Evolutionary conservation across 2,888 invertebrate genomes (phyloP), one percentile per base, ranked within the genome.

Genomic region (Stictocephala bisonia): DNA sequence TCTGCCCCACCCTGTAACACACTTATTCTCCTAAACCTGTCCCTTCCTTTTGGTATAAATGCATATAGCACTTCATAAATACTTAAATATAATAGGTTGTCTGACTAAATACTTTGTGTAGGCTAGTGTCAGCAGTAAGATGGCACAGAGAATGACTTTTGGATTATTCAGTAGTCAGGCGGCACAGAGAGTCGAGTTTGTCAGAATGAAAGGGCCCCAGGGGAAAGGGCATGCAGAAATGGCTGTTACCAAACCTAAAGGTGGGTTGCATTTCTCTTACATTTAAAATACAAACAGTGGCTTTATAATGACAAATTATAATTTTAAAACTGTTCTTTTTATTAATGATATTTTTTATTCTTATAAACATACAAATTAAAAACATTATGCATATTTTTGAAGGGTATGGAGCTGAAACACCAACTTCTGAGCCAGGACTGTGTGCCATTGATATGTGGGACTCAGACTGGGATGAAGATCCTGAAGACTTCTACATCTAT

Each of bases 151-250:
- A 80, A 96, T 97, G 95, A 95, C 96, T 66, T 93, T 97, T 84
- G 97, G 97, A 0, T 88, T 95, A 76, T 93, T 95, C 82, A 93
- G 93, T 77, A 89, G 91, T 72, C 85, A 86, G 67, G 87, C 89
- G 68, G 89, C 91, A 67, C 94, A 95, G 84, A 89, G 98, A 72
- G 95, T 98, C 82, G 99, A 99, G 86, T 99, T 98, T 86, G 97
- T 99, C 60, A 90, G 97, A 75, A 97, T 99, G 97, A 94, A 97
- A 85, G 99, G 99, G 13, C 99, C 99, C 13, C 92, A 93, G 82
- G 96, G 96, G 15, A 97, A 97, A 86, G 96, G 95, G 0, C 95
- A 96, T 85, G 98, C 98, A 0, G 98, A 99, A 87, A 97, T 99
- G 94, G 97, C 97, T 0, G 95, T 96, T 60, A 93, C 94, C n/a